These are phyloP conservation scores for Lissocephala sabroskyi DNA, from an alignment of 2,888 invertebrate species.

Conservation along the genomic window DNA sequence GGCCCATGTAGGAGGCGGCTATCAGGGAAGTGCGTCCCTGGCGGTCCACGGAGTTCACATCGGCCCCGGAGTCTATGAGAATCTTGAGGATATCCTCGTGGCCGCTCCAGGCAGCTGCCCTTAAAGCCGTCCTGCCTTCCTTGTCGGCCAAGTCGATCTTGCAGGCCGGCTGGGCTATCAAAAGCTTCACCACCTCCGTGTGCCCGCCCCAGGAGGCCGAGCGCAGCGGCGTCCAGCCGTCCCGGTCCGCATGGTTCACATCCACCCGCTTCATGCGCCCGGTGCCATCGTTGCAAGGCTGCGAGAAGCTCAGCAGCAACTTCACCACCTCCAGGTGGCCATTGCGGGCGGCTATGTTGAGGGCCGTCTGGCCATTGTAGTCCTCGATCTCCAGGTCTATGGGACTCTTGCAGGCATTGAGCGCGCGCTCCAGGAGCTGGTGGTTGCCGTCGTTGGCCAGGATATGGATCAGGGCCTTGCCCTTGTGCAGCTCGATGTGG, in stretches of 20 bases:
- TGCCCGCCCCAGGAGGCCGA: constrained; percentile 98
- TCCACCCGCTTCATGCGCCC: constrained; percentile 75
- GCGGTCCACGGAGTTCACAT: constrained; percentile 87
- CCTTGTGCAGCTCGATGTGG: constrained; percentile 73
- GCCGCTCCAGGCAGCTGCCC: constrained; percentile 95
- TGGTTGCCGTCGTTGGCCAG: constrained; percentile 84
- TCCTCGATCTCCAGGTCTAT: constrained; percentile 78
- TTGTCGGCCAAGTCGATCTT: constrained; percentile 90
- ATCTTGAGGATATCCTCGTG: constrained; percentile 88
- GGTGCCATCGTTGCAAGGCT: constrained; percentile 68
- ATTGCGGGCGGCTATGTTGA: constrained; percentile 88
- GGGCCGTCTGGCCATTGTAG: constrained; percentile 86
- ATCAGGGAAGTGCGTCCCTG: constrained; percentile 94
- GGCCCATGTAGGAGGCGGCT: constrained; percentile 97
- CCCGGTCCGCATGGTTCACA: constrained; percentile 84
- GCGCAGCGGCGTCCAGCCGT: constrained; percentile 92
- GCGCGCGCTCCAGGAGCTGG: constrained; percentile 77
- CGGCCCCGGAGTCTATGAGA: constrained; percentile 83
- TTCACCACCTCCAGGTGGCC: constrained; percentile 82
- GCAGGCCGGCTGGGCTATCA: constrained; percentile 83
- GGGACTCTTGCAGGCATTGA: constrained; percentile 76
- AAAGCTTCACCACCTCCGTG: constrained; percentile 85
- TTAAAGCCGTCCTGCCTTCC: constrained; percentile 89
- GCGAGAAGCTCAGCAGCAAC: constrained; percentile 73
- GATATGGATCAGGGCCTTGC: constrained; percentile 83